Evolutionary conservation across 2,888 invertebrate species (phyloP), one percentile per base, ranked within the genome.

Genomic region (Prosopocoilus inquinatus): DNA sequence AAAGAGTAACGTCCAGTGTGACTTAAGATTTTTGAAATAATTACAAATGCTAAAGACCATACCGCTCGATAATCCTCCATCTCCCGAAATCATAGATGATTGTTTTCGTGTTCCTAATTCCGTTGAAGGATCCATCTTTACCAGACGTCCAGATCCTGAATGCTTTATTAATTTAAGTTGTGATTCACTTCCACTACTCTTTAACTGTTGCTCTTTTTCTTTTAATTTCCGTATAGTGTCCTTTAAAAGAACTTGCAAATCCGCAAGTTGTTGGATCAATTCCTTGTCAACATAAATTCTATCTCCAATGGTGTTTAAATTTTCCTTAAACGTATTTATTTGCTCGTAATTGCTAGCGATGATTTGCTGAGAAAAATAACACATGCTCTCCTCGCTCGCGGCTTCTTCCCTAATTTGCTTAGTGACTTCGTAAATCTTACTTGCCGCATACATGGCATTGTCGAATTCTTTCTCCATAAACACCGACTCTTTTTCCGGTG

Each of bases 211-310:
- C 16, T 57, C 57, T 32, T 47, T 43, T 7, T 20, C 33, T 11
- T 56, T 58, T 15, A 65, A 43, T 49, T 61, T 57, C 4, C 33
- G 50, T 15, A 65, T 64, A 0, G 65, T 64, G 9, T 63, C 61
- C 5, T 49, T 58, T 4, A 65, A 57, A 39, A 64, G 36, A 20
- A 58, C 55, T 15, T 65, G 64, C 32, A 65, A 43, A 9, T 65
- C 57, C 2, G 63, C 45, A 13, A 65, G 39, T 44, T 64, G 61
- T n/a, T 58, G 55, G 53, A 64, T 50, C 9, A 63, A 41, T 49
- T 55, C 60, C 8, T 52, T 55, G 47, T 65, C 65, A n/a, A 65
- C 58, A 36, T 57, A 62, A 8, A 65, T 61, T 20, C 55, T 50
- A 15, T 58, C 53, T 8, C 38, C 56, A 3, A 46, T 13, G 3